Evolutionary conservation across 2,888 invertebrate species (phyloP).

Genomic region (Papilio elwesi): DNA sequence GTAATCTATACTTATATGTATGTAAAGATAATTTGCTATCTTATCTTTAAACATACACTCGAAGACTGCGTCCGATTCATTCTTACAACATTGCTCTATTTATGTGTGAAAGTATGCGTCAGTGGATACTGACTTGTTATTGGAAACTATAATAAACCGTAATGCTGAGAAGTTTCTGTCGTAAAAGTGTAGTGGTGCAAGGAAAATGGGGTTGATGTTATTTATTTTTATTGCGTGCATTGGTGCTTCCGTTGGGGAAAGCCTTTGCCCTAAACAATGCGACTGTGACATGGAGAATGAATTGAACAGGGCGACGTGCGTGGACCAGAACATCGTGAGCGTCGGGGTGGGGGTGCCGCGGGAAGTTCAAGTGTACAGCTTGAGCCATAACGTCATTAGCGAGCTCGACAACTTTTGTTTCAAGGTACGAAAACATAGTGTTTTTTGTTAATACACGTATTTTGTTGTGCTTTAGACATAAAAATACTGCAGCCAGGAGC

Average conservation of each 20-base stretch:
- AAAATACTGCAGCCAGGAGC: not conserved
- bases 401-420: constrained; percentile 85
- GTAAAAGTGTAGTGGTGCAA: constrained; percentile 45
- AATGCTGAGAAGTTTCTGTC: constrained; percentile 57
- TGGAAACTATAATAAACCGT: constrained; percentile 49
- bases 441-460: not conserved
- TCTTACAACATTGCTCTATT: constrained; percentile 60
- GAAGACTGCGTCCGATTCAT: constrained; percentile 45
- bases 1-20: constrained; percentile 40
- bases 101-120: constrained; percentile 57
- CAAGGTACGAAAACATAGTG: constrained; percentile 70
- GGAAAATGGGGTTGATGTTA: constrained; percentile 63
- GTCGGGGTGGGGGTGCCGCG: constrained; percentile 85
- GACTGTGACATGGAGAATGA: constrained; percentile 80
- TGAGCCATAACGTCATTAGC: constrained; percentile 86
- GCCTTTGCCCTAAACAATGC: constrained; percentile 81
- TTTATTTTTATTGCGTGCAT: constrained; percentile 51
- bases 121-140: constrained; percentile 51
- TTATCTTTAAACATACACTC: constrained; percentile 44
- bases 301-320: constrained; percentile 80
- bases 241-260: constrained; percentile 45
- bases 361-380: constrained; percentile 84
- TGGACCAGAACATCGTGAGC: constrained; percentile 83
- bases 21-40: constrained; percentile 44
- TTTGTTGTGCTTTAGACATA: not conserved